phyloP scores from a whole-genome alignment of 2,888 invertebrate genomes.

The Troilus luridus region DNA sequence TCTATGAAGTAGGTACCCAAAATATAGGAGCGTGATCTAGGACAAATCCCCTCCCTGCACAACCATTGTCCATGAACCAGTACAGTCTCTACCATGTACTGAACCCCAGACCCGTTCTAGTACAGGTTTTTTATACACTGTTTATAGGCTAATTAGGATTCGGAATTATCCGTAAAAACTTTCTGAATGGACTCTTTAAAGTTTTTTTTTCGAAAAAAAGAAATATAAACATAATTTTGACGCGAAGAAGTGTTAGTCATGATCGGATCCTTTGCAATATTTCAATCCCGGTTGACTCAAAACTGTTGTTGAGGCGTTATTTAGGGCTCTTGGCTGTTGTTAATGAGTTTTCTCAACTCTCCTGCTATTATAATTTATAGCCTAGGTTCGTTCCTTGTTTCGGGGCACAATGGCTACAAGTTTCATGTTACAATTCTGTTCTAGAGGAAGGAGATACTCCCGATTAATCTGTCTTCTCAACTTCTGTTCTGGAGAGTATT shows the following conservation, averaged over 20 bases:
- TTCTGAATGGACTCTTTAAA: background rate
- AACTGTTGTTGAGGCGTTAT: background rate
- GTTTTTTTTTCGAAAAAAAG: background rate
- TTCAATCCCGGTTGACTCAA: background rate
- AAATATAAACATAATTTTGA: background rate
- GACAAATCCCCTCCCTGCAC: no score
- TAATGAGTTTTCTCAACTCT: background rate
- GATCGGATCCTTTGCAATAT: background rate
- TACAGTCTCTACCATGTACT: no score
- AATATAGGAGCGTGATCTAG: no score
- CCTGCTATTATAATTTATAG: background rate
- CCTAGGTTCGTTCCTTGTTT: background rate
- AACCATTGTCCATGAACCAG: no score
- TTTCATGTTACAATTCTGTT: slow-evolving; percentile 3
- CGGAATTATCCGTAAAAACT: background rate
- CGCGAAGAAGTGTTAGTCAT: background rate
- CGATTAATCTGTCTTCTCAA: background rate
- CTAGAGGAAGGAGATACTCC: background rate
- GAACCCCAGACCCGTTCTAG: no score
- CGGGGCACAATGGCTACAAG: background rate
- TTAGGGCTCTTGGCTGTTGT: background rate
- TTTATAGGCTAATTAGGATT: background rate
- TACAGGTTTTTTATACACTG: background rate
- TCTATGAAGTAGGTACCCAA: no score
- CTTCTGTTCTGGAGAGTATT: background rate